Evolutionary conservation across 1,140 invertebrate species (phyloP).

Genomic region (Proctacanthus coquilletti): DNA sequence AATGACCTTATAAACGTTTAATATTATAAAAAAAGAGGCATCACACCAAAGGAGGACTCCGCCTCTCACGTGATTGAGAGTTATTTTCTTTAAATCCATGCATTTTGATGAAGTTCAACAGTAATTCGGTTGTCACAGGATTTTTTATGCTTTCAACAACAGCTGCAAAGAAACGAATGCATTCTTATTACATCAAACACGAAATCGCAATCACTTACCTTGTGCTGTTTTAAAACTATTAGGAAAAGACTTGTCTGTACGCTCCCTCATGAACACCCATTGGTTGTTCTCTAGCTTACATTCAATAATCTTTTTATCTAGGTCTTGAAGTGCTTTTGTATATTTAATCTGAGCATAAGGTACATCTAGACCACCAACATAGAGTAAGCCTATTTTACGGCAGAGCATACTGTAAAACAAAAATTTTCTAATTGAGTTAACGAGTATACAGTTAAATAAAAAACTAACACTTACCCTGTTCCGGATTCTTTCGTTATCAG

Average conservation of each 20-base stretch:
- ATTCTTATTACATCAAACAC: not conserved
- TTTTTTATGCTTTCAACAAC: constrained; percentile 52
- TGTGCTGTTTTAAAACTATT: constrained; percentile 72
- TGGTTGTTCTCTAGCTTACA: constrained; percentile 61
- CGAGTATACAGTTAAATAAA: constrained; percentile 1
- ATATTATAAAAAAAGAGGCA: constrained; percentile 33
- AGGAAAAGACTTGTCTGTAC: constrained; percentile 94
- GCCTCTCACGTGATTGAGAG: too few relatives aligned
- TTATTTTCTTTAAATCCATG: constrained; percentile 43
- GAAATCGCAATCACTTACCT: constrained; percentile 34
- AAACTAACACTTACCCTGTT: constrained; percentile 42
- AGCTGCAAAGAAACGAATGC: constrained; percentile 33
- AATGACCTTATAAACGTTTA: not conserved
- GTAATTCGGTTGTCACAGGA: constrained; percentile 66
- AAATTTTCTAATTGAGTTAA: constrained; percentile 3
- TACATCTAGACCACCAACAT: constrained; percentile 48
- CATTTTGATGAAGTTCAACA: constrained; percentile 57
- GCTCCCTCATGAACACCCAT: constrained; percentile 92
- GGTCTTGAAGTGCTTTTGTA: constrained; percentile 55
- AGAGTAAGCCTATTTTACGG: constrained; percentile 60
- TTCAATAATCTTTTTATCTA: constrained; percentile 93
- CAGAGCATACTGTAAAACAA: constrained; percentile 47
- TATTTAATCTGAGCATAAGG: constrained; percentile 63
- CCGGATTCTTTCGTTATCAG: constrained; percentile 60
- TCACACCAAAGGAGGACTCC: too few relatives aligned